These are phyloP conservation scores for Ceratosolen solmsi DNA, from an alignment of 1,140 invertebrate species.

Conservation along the genomic window DNA sequence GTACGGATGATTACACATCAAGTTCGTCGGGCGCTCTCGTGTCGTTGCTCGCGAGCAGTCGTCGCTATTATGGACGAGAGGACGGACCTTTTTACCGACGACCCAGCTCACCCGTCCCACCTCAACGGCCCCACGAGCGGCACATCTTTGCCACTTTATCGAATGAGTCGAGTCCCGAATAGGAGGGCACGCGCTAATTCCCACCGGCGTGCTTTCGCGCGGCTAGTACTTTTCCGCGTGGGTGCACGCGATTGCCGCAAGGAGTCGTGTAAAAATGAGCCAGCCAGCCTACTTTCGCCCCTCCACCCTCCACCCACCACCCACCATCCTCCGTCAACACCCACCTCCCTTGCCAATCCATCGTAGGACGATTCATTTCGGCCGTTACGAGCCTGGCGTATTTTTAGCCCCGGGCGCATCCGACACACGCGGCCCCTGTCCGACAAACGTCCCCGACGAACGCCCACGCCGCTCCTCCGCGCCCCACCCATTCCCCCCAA, in stretches of 20 bases:
- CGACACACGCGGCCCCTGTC: neutral
- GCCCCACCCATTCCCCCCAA: too few species aligned
- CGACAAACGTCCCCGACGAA: neutral
- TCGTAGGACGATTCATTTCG: neutral
- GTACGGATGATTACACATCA: too few species aligned
- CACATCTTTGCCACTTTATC: neutral
- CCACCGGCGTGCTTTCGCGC: neutral
- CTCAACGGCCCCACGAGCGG: neutral
- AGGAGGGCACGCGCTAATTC: neutral
- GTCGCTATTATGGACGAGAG: too few species aligned
- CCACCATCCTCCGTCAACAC: too few species aligned
- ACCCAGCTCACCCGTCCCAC: neutral
- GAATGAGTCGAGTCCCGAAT: too few species aligned
- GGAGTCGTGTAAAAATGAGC: neutral
- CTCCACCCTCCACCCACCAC: too few species aligned
- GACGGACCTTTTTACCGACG: too few species aligned
- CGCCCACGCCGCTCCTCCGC: too few species aligned
- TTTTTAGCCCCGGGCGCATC: constrained; percentile 1
- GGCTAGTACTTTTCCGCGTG: neutral
- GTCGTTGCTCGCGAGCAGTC: too few species aligned
- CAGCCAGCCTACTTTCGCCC: too few species aligned
- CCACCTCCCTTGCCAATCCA: neutral
- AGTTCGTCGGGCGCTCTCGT: too few species aligned
- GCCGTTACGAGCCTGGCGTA: neutral
- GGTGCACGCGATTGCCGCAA: neutral